Percentiles rank a stretch among this genome's conserved stretches.
Conservation (phyloP, 2,113 vertebrate genomes). For the Poicephalus meyeri region DNA sequence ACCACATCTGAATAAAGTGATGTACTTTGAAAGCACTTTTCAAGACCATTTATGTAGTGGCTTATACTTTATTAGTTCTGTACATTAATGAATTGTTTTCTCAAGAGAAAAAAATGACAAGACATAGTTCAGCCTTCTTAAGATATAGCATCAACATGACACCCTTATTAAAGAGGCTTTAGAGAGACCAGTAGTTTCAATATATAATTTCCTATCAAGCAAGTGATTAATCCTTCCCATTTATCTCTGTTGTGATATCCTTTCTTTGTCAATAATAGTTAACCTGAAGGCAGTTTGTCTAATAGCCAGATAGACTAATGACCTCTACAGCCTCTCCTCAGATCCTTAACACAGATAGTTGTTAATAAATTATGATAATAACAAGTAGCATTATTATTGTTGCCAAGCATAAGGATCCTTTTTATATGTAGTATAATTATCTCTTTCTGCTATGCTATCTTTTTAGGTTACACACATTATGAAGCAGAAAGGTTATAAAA, state of each 20-base stretch:
- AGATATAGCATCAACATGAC: background rate
- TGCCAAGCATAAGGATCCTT: background rate
- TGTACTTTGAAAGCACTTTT: background rate
- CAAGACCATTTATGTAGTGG: background rate
- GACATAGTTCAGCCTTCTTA: background rate
- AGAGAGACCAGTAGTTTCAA: background rate
- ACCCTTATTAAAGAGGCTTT: background rate
- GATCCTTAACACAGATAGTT: background rate
- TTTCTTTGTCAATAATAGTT: background rate
- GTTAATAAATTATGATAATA: background rate
- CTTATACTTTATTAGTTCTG: background rate
- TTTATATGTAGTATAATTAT: background rate
- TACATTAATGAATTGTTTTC: background rate
- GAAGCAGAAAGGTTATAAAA: background rate
- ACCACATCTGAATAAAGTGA: background rate
- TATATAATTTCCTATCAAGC: background rate
- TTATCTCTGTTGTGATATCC: background rate
- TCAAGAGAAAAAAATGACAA: background rate
- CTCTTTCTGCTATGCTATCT: background rate
- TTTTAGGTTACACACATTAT: background rate
- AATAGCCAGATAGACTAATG: background rate
- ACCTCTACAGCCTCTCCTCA: background rate
- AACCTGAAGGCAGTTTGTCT: background rate
- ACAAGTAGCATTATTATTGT: background rate
- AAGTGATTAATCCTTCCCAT: background rate